phyloP scores from a whole-genome alignment of 2,113 vertebrate species.

The Haemorhous mexicanus region DNA sequence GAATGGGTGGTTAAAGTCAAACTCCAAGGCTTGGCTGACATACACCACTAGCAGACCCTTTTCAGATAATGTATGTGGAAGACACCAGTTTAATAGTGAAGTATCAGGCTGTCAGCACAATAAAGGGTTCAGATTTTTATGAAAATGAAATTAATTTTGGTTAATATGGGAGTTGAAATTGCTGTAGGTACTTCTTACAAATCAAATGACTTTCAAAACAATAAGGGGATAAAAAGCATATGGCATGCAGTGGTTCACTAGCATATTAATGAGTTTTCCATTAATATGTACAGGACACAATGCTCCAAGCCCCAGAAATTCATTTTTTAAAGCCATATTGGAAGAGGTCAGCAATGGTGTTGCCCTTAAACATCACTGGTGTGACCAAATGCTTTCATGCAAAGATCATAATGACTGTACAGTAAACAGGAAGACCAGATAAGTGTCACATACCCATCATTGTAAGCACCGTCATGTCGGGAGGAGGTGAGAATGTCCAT shows the following conservation, averaged over 20 bases:
- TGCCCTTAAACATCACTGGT: constrained; percentile 35
- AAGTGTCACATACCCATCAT: constrained; percentile 93
- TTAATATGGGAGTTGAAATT: neutral
- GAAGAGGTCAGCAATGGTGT: neutral
- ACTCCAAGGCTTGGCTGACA: neutral
- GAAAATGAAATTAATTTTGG: neutral
- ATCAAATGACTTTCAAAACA: constrained; percentile 57
- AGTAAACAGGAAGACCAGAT: constrained; percentile 70
- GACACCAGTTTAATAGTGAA: neutral
- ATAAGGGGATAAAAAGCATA: constrained; percentile 36
- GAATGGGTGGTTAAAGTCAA: neutral
- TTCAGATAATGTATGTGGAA: neutral
- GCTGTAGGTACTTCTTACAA: constrained; percentile 22
- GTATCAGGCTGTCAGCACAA: neutral
- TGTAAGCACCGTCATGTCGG: constrained; percentile 89
- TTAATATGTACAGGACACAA: constrained; percentile 62
- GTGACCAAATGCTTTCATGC: constrained; percentile 69
- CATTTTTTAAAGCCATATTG: neutral
- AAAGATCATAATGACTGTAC: constrained; percentile 64
- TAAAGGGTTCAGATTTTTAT: neutral
- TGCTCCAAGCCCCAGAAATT: constrained; percentile 15
- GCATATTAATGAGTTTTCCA: constrained; percentile 65
- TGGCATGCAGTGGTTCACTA: constrained; percentile 38
- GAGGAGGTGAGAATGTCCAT: constrained; percentile 98
- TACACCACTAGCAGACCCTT: neutral